Evolutionary conservation across 2,888 invertebrate species (phyloP).

Genomic region (Leistus spinibarbis): DNA sequence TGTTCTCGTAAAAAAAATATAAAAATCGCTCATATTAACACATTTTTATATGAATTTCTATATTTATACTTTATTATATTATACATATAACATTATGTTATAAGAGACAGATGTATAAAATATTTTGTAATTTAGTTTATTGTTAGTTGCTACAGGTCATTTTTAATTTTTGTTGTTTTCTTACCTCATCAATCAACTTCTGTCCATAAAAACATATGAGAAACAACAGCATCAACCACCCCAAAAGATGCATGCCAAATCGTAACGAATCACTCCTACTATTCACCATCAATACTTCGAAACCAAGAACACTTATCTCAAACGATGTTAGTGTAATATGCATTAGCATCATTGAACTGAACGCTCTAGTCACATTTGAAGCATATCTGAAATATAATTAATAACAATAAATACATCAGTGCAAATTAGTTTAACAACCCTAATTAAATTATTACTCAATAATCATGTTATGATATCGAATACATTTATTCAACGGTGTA

Average conservation of each 20-base stretch:
- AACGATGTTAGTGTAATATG: constrained; percentile 47
- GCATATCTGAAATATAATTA: constrained; percentile 41
- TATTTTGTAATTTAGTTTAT: too few species aligned
- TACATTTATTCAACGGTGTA: constrained; percentile 5
- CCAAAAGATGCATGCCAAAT: constrained; percentile 45
- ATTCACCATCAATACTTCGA: constrained; percentile 44
- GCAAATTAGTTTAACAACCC: neutral
- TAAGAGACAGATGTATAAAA: too few species aligned
- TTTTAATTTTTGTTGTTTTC: too few species aligned
- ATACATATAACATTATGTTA: too few species aligned
- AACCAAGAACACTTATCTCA: constrained; percentile 46
- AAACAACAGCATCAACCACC: constrained; percentile 46
- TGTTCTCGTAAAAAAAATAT: too few species aligned
- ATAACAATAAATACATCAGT: neutral
- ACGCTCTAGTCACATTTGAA: constrained; percentile 44
- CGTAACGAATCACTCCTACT: constrained; percentile 44
- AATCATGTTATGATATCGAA: constrained; percentile 23
- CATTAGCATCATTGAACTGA: constrained; percentile 45
- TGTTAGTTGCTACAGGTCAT: too few species aligned
- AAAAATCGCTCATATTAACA: too few species aligned
- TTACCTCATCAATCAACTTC: constrained; percentile 46
- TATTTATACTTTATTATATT: too few species aligned
- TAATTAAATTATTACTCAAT: constrained; percentile 25
- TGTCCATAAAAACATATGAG: constrained; percentile 46
- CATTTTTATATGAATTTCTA: too few species aligned